Base-by-base conservation (phyloP, 2,797 vertebrate genomes). In the Peromyscus attwateri region DNA sequence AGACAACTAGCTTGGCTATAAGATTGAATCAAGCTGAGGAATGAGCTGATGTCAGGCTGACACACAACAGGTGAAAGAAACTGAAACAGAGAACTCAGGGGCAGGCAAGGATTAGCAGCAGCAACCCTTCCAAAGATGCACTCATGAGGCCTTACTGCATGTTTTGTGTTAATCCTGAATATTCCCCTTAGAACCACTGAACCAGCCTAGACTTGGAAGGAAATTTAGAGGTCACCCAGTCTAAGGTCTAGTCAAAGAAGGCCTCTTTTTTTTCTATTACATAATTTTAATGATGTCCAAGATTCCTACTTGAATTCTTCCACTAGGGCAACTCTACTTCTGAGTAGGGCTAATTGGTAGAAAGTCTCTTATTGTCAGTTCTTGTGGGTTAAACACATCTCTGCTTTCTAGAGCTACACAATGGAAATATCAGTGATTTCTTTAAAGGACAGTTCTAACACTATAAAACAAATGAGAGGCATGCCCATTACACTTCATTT, bases 141-240 rank as follows among this genome's bases (percentile, higher is more conserved):
- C 76, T 96, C 93, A 93, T n/a, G 25, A 46, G 75, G 92, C 73
- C 96, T 97, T 82, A 89, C n/a, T 93, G 31, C 92, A 46, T 88
- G 89, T 68, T 96, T 75, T 90, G 43, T 87, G 90, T 95, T 96
- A 97, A 98, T 93, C 95, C 95, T 90, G 64, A 68, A 81, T 73
- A 95, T 87, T 96, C 89, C 70, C 37, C 77, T 95, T 92, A 95
- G 64, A 97, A 94, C 85, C 93, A 95, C 49, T 94, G 84, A 82
- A 94, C 71, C 57, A 57, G 81, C 73, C 93, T 90, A 85, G 76
- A 95, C 66, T 31, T 97, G 55, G 73, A 95, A 91, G 84, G 37
- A 55, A 91, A 94, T 92, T 92, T n/a, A 92, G 89, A 97, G 95
- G 92, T 92, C 92, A 90, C n/a, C 43, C 40, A 87, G 40, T 81